phyloP scores from a whole-genome alignment of 2,113 vertebrate genomes.

The Isichthys henryi region DNA sequence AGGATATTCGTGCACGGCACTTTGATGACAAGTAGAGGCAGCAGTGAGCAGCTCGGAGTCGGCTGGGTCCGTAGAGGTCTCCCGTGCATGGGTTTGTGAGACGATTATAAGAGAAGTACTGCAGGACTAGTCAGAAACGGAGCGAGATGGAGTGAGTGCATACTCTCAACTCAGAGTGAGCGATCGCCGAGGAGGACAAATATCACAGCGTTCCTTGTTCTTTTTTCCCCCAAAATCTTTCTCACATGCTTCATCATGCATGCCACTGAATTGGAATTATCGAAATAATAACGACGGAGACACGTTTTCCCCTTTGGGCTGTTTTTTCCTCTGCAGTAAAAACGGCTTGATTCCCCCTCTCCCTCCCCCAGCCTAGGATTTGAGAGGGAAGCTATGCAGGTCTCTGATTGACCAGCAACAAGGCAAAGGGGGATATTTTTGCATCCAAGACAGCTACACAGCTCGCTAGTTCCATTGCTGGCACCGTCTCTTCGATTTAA shows the following conservation, averaged over 20 bases:
- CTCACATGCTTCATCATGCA: conserved; percentile 32
- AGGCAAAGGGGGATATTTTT: conserved; percentile 37
- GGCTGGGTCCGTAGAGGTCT: conserved; percentile 20
- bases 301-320: conserved; percentile 17
- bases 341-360: conserved; percentile 34
- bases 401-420: conserved; percentile 52
- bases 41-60: conserved; percentile 48
- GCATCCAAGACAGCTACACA: conserved; percentile 19
- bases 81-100: conserved; percentile 56
- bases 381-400: conserved; percentile 55
- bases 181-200: conserved; percentile 31
- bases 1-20: neutral
- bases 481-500: conserved; percentile 26
- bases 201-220: conserved; percentile 28
- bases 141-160: conserved; percentile 39
- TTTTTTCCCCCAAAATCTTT: conserved; percentile 21
- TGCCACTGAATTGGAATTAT: conserved; percentile 15
- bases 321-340: conserved; percentile 58
- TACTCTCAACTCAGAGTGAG: conserved; percentile 37
- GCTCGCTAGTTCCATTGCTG: conserved; percentile 29
- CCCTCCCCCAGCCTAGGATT: conserved; percentile 57
- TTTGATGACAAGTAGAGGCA: conserved; percentile 50
- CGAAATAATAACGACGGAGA: conserved; percentile 51
- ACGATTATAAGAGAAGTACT: conserved; percentile 64
- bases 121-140: conserved; percentile 58